Evolutionary conservation across 2,888 invertebrate species (phyloP), one percentile per base, ranked within the genome.

Genomic region (Chrysolina oricalcia): DNA sequence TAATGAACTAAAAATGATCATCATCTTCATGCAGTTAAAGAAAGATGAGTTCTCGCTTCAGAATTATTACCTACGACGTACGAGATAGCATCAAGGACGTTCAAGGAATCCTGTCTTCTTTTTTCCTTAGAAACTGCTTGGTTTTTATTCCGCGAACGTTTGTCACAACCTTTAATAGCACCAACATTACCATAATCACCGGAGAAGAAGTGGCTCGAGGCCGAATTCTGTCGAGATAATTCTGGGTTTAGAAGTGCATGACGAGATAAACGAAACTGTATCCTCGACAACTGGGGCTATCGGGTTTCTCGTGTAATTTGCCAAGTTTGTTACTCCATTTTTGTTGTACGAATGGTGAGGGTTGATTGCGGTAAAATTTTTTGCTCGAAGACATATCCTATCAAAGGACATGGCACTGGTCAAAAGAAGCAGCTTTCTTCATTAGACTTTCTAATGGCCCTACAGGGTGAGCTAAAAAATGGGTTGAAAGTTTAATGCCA

Each of bases 171-270:
- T 68, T 53, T 35, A 56, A 68, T 35, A 19, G 67, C 50, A 53
- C 11, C 67, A 67, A 68, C 59, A 59, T 53, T 53, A 68, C 53
- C 53, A 68, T 53, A 53, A 68, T 68, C 50, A 68, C 43, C 53
- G n/a, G 41, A 56, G 53, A 48, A 50, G n/a, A 53, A 41, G 53
- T 35, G 56, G 50, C 68, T 53, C 17, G 40, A 41, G 68, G 68
- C 68, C 40, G 40, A 68, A 68, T 53, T 68, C 68, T 68, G 53
- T 35, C 68, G 19, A 41, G 68, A 68, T 68, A 56, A 68, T 68
- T 53, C 68, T 68, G 19, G 68, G 40, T 40, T 53, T 68, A 19
- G 41, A 43, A 67, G 50, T 67, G 48, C 40, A 35, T 68, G 68
- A 68, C 56, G 68, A 68, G 68, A 68, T 59, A 59, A 59, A 59